These are phyloP conservation scores for Eolophus roseicapilla DNA, from an alignment of 2,113 vertebrate genomes.

Conservation along the genomic window DNA sequence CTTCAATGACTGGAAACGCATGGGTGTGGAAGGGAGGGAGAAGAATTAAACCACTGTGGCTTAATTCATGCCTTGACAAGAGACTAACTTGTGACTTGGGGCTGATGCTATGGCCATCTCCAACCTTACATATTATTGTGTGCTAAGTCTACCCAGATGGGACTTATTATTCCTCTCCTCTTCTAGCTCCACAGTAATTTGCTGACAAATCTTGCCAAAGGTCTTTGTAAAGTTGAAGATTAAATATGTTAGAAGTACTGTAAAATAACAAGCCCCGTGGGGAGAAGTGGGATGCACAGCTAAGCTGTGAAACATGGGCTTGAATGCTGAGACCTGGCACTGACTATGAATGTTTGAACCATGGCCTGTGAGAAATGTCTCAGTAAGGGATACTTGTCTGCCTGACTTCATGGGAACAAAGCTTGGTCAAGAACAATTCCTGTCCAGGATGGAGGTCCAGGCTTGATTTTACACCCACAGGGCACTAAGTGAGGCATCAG, in stretches of 20 bases:
- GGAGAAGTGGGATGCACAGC: background rate
- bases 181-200: background rate
- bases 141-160: background rate
- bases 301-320: background rate
- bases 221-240: background rate
- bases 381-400: background rate
- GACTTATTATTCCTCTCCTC: background rate
- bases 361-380: background rate
- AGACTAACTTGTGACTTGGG: background rate
- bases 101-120: background rate
- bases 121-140: background rate
- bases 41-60: background rate
- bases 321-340: background rate
- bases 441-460: background rate
- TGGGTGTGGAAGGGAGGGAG: background rate
- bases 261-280: background rate
- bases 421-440: background rate
- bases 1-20: rapidly evolving
- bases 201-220: background rate
- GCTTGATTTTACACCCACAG: background rate
- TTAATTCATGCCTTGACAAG: background rate
- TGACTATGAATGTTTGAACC: background rate
- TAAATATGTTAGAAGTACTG: background rate
- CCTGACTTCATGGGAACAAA: background rate
- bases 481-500: background rate